A percentile compares a stretch with the other conserved stretches of the same genome.
Evolutionary conservation across 2,888 invertebrate species (phyloP).

Genomic region (Camptogramma bilineatum): DNA sequence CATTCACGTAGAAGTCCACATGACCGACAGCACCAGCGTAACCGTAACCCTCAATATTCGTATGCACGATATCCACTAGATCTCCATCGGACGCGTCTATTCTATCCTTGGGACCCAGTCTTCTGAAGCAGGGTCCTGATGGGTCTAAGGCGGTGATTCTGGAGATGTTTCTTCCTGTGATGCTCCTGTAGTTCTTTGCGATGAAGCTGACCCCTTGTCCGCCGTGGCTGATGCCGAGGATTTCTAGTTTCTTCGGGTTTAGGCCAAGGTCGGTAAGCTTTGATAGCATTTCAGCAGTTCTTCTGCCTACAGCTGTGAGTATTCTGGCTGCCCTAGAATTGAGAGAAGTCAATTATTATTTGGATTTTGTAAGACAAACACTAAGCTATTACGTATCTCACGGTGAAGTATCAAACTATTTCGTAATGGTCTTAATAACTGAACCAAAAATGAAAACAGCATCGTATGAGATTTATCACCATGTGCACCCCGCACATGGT

Average conservation of each 20-base stretch:
- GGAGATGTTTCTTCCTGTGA: slow-evolving; percentile 47
- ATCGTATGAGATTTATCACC: too few relatives aligned
- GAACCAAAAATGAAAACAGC: too few relatives aligned
- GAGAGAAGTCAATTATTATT: neutral
- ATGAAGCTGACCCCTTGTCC: slow-evolving; percentile 47
- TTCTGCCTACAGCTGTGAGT: slow-evolving; percentile 42
- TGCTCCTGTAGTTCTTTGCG: slow-evolving; percentile 42
- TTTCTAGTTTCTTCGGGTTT: slow-evolving; percentile 45
- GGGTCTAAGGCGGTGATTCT: slow-evolving; percentile 47
- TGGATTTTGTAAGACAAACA: neutral
- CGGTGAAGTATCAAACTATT: too few relatives aligned
- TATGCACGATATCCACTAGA: slow-evolving; percentile 45
- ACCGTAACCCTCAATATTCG: slow-evolving; percentile 48
- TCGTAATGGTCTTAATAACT: too few relatives aligned
- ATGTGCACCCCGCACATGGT: too few relatives aligned
- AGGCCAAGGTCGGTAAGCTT: slow-evolving; percentile 42
- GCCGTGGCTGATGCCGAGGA: slow-evolving; percentile 47
- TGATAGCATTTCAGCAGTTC: slow-evolving; percentile 45
- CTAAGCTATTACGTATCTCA: too few relatives aligned
- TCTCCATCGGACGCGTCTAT: slow-evolving; percentile 49
- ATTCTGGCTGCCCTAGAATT: slow-evolving; percentile 38
- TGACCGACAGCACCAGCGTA: slow-evolving; percentile 49
- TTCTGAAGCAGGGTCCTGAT: slow-evolving; percentile 48
- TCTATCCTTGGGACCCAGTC: slow-evolving; percentile 44
- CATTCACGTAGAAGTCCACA: slow-evolving; percentile 51